These are phyloP conservation scores for Acrocyrtus sp. DNA, from an alignment of 2,888 invertebrate genomes.

Conservation along the genomic window DNA sequence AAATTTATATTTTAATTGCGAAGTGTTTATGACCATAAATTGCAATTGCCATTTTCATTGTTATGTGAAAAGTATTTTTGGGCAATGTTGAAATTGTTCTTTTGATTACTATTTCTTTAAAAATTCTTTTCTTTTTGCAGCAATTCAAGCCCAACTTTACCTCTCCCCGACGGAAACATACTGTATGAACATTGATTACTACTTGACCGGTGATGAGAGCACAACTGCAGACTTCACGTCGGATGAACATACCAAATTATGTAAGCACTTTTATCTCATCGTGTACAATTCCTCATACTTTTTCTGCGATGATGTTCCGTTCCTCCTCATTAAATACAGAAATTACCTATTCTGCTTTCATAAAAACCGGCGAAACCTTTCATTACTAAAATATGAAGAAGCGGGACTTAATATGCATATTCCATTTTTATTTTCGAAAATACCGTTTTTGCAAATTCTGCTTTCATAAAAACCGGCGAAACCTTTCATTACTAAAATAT, in stretches of 20 bases:
- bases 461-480: not conserved
- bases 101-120: not conserved
- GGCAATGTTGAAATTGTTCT: not conserved
- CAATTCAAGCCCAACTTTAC: constrained; percentile 83
- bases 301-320: not conserved
- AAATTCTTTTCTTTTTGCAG: constrained; percentile 60
- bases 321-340: not conserved
- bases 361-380: not conserved
- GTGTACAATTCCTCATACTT: not conserved
- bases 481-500: not conserved
- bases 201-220: constrained; percentile 88
- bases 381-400: not conserved
- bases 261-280: constrained; percentile 70
- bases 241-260: constrained; percentile 84
- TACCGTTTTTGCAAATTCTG: not conserved
- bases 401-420: not conserved
- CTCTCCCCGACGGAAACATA: constrained; percentile 93
- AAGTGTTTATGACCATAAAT: not conserved
- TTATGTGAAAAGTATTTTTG: too few species aligned
- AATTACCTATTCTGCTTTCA: not conserved
- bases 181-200: constrained; percentile 94
- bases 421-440: too few species aligned
- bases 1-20: not conserved
- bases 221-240: constrained; percentile 82
- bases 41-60: too few species aligned